Percentiles rank a stretch among this genome's conserved stretches.
Conservation (phyloP, 2,113 vertebrate species). For the Tragelaphus scriptus region DNA sequence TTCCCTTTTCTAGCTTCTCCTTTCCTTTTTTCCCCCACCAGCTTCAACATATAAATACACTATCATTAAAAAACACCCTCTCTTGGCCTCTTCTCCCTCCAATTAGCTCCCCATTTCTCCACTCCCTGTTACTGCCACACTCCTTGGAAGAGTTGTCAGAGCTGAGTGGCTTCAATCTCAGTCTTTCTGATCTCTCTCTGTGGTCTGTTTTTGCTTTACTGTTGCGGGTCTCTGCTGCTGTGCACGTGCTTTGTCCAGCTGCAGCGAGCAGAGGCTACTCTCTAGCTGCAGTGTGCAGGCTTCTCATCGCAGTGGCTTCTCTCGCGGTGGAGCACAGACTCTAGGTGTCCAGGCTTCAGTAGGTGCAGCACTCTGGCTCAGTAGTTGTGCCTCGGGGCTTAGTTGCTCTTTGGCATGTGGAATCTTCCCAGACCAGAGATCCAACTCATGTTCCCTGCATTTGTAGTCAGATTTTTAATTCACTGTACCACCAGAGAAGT, state of each 20-base stretch:
- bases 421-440: not conserved
- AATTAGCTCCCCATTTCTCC: not conserved
- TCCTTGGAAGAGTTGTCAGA: not conserved
- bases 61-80: not conserved
- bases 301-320: not conserved
- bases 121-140: not conserved
- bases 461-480: not conserved
- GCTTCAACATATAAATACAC: not conserved
- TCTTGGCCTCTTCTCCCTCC: not conserved
- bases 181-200: not conserved
- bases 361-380: not conserved
- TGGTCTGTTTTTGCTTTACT: not conserved
- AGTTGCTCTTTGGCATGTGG: not conserved
- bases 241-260: not conserved
- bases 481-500: not conserved
- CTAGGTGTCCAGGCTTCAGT: not conserved
- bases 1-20: not conserved
- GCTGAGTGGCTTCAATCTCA: not conserved
- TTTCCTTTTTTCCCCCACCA: not conserved
- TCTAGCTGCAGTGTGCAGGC: not conserved
- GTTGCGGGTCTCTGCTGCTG: not conserved
- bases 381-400: not conserved
- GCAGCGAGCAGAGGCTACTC: not conserved
- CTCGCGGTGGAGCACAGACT: not conserved
- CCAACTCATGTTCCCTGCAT: not conserved